Percentiles rank a stretch among this genome's conserved stretches.
Evolutionary conservation across 2,888 invertebrate genomes (phyloP).

Genomic region (Spodoptera exigua): DNA sequence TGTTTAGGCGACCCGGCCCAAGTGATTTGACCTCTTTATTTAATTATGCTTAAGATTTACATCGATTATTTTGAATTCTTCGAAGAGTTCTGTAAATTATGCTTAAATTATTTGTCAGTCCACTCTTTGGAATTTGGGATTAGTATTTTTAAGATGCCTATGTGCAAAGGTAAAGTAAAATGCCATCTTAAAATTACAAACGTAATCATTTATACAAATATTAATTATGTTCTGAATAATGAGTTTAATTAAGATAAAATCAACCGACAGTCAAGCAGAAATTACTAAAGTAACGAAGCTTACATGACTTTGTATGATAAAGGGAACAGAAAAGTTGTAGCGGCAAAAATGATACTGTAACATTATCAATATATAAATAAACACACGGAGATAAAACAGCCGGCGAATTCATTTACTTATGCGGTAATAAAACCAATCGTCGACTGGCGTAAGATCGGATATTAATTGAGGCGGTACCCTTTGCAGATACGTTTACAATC

Average conservation of each 20-base stretch:
- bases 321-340: slow-evolving; percentile 19
- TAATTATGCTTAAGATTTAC: slow-evolving; percentile 25
- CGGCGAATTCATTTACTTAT: slow-evolving; percentile 55
- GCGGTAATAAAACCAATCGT: slow-evolving; percentile 62
- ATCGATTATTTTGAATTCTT: slow-evolving; percentile 34
- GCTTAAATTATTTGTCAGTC: slow-evolving; percentile 12
- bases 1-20: slow-evolving; percentile 43
- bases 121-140: slow-evolving; percentile 10
- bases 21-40: slow-evolving; percentile 28
- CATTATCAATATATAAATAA: slow-evolving; percentile 53
- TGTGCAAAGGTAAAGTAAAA: not conserved
- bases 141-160: too few relatives aligned
- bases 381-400: slow-evolving; percentile 58
- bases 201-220: not conserved
- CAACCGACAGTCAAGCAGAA: slow-evolving; percentile 3
- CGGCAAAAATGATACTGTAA: slow-evolving; percentile 32
- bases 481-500: slow-evolving; percentile 73
- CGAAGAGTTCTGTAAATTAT: slow-evolving; percentile 24
- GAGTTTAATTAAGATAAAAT: slow-evolving; percentile 29
- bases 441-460: slow-evolving; percentile 62
- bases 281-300: slow-evolving; percentile 33
- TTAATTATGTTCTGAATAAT: slow-evolving; percentile 5
- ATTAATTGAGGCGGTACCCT: slow-evolving; percentile 73
- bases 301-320: slow-evolving; percentile 43
- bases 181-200: not conserved